Conservation (phyloP, 35 echinoderm and acorn worm genomes). For the Apostichopus parvimensis region DNA sequence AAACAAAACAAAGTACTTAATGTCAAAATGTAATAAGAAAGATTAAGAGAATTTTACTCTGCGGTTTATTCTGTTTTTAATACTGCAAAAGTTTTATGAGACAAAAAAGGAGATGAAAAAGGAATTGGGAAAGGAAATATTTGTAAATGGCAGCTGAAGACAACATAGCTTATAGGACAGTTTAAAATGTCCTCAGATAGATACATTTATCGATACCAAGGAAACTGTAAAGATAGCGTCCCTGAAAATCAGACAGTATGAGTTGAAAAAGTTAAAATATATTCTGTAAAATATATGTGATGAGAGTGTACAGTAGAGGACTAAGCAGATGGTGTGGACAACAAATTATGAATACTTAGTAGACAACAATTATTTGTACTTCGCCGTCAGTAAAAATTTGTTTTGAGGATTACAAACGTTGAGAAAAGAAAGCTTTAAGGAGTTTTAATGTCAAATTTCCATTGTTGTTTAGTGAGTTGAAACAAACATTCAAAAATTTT, state of each 20-base stretch:
- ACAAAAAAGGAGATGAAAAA: no score
- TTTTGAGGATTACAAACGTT: not conserved
- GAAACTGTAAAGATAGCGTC: no score
- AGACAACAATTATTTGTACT: not conserved
- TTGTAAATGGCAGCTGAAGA: constrained; percentile 3
- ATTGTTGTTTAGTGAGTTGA: no score
- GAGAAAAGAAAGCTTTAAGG: no score
- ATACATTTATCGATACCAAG: not conserved
- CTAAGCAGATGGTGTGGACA: not conserved
- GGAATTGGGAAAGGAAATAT: not conserved
- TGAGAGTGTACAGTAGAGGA: not conserved
- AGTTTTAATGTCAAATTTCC: no score
- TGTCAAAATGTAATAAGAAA: not conserved
- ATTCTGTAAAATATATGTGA: not conserved
- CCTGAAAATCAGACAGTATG: no score
- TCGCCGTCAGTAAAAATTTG: not conserved
- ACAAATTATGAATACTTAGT: not conserved
- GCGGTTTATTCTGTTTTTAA: not conserved
- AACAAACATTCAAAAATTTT: no score
- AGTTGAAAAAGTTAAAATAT: not conserved
- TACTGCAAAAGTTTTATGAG: not conserved
- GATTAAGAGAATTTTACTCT: not conserved
- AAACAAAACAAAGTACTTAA: not conserved
- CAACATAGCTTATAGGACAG: not conserved
- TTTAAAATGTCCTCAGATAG: not conserved